A percentile compares a stretch with the other conserved stretches of the same genome.
Evolutionary conservation across 2,113 vertebrate genomes (phyloP).

Genomic region (Serinus canaria): DNA sequence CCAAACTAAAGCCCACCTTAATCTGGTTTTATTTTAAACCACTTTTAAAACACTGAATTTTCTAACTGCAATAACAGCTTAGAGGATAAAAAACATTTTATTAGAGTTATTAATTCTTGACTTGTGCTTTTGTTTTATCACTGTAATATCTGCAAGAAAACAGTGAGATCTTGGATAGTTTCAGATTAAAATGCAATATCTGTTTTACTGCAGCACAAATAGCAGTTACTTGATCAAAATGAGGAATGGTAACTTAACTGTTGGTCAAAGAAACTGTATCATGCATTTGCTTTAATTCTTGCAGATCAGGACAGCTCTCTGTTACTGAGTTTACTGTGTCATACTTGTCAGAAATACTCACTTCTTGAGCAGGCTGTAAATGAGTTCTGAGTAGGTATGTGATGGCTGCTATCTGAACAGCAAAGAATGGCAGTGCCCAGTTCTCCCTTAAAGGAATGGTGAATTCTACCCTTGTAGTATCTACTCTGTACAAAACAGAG

Average conservation of each 20-base stretch:
- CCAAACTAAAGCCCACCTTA: background rate
- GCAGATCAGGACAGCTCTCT: background rate
- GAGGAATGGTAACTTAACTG: background rate
- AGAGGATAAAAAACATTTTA: background rate
- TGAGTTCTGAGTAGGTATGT: constrained; percentile 86
- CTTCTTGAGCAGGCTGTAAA: constrained; percentile 81
- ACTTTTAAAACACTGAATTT: background rate
- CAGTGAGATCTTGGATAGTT: background rate
- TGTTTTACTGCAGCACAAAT: background rate
- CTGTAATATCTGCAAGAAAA: background rate
- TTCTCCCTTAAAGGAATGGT: constrained; percentile 97
- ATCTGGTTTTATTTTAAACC: background rate
- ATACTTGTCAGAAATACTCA: constrained; percentile 59
- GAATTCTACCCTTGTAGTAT: constrained; percentile 96
- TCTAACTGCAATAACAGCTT: background rate
- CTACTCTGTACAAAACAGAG: constrained; percentile 78
- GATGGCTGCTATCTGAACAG: constrained; percentile 88
- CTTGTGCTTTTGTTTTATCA: background rate
- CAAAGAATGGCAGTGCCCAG: constrained; percentile 96
- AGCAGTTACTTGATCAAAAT: background rate
- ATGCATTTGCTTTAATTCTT: background rate
- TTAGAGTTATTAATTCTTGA: background rate
- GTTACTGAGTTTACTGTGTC: background rate
- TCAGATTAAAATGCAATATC: background rate
- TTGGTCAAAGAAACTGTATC: background rate